Base-by-base conservation (phyloP, 2,888 invertebrate genomes). In the Xestia ashworthii region DNA sequence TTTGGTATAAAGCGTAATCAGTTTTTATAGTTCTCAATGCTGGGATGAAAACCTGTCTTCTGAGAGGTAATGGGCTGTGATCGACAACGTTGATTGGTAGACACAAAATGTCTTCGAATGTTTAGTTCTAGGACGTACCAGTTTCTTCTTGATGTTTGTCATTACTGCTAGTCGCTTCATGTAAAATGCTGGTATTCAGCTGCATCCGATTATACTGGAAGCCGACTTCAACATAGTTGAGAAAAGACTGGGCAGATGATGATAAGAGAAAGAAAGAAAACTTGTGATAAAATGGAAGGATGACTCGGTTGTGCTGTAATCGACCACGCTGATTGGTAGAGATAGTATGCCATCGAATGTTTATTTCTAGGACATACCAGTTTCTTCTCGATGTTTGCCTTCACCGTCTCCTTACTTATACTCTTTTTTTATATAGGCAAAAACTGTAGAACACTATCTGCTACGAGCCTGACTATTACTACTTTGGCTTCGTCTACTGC, bases 371-470 rank as follows among this genome's bases (percentile, higher is more conserved):
- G 5, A 4, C 9, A 19, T 1, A 3, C 19, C 16, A 3, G 32
- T 32, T 32, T 60, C 19, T 9, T 60, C 19, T 32, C 60, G 16
- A 60, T 16, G 32, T 60, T 32, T 60, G 8, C 32, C 9, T 32
- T 60, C 14, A 32, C 8, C 32, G 1, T 8, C 25, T 32, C 8
- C 25, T 14, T 25, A 8, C 3, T 60, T 16, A 12, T 25, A 3
- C 8, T 2, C 22, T 0, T 8, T 41, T 32, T 62, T 38, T 11
- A 0, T 38, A 22, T 0, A 19, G 4, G 9, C 5, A 4, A 5
- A 64, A 41, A 41, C 6, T 6, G 22, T 2, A 38, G 41, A 64
- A n/a, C 5, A 14, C 64, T 22, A 22, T 41, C 38, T 62, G 38
- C 32, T 41, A 8, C 12, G 3, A n/a, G 12, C n/a, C n/a, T 41